Conservation (phyloP, 92 coral and sea anemone genomes). For the Porites evermanni region DNA sequence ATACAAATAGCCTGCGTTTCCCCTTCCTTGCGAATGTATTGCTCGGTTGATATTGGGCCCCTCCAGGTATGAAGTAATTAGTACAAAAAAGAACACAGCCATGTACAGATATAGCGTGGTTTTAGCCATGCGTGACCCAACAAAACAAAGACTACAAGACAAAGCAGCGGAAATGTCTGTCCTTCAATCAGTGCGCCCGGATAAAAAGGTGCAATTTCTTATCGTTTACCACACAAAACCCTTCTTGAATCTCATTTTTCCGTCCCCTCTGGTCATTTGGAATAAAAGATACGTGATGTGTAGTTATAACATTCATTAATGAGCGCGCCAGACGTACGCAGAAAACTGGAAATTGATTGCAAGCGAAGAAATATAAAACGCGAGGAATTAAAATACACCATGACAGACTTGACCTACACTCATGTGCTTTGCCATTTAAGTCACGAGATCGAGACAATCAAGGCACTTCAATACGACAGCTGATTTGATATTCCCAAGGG, state of each 20-base stretch:
- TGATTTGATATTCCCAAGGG: slow-evolving; percentile 40
- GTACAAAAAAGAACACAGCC: neutral
- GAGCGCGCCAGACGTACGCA: neutral
- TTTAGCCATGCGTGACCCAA: slow-evolving; percentile 56
- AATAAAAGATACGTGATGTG: neutral
- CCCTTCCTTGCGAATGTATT: neutral
- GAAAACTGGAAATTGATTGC: neutral
- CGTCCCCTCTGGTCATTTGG: slow-evolving; percentile 18
- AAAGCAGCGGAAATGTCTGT: slow-evolving; percentile 36
- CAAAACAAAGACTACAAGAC: slow-evolving; percentile 10
- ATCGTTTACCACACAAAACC: neutral
- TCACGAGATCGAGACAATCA: slow-evolving; percentile 42
- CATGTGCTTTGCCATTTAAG: slow-evolving; percentile 26
- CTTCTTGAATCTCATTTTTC: slow-evolving; percentile 27
- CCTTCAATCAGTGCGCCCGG: neutral
- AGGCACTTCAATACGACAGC: slow-evolving; percentile 18
- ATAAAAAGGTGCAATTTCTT: slow-evolving; percentile 1
- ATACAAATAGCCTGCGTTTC: neutral
- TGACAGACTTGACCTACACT: neutral
- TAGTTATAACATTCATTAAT: neutral
- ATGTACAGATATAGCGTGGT: slow-evolving; percentile 34
- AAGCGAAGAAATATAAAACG: neutral
- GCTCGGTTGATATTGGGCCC: neutral
- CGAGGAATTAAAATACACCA: slow-evolving; percentile 15
- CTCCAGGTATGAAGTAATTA: neutral